Conservation (phyloP, 2,797 vertebrate genomes). For the Cirrhinus molitorella region DNA sequence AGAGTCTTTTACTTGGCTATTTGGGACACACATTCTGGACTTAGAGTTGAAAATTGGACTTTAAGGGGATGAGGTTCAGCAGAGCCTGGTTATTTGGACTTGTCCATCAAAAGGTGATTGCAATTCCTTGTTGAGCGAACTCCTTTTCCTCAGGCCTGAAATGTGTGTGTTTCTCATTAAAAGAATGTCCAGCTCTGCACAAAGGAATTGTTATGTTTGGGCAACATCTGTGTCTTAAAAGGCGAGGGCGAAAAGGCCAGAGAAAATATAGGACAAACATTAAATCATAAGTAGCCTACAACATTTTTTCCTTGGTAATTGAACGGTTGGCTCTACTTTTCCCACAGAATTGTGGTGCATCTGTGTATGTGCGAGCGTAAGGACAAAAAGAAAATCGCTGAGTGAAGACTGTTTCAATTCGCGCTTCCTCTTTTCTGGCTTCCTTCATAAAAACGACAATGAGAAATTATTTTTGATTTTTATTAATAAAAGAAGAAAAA, state of each 20-base stretch:
- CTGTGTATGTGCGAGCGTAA: slow-evolving; percentile 6
- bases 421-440: neutral
- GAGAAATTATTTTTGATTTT: slow-evolving; percentile 35
- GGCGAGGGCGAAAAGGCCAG: slow-evolving; percentile 43
- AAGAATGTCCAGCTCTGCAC: slow-evolving; percentile 44
- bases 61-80: neutral
- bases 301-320: slow-evolving; percentile 57
- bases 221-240: slow-evolving; percentile 64
- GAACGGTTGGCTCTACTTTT: slow-evolving; percentile 45
- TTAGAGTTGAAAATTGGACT: neutral
- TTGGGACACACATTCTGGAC: slow-evolving; percentile 2
- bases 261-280: slow-evolving; percentile 57
- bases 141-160: slow-evolving; percentile 44
- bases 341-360: slow-evolving; percentile 35
- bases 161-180: slow-evolving; percentile 60
- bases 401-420: neutral
- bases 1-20: neutral
- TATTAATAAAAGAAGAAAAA: slow-evolving; percentile 49
- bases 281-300: slow-evolving; percentile 58
- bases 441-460: slow-evolving; percentile 6
- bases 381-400: slow-evolving; percentile 8
- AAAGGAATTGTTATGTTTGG: slow-evolving; percentile 68
- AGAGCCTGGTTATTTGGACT: slow-evolving; percentile 30
- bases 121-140: slow-evolving; percentile 31
- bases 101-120: slow-evolving; percentile 38